Conservation (phyloP, 2,113 vertebrate genomes). For the Syrrhaptes paradoxus region DNA sequence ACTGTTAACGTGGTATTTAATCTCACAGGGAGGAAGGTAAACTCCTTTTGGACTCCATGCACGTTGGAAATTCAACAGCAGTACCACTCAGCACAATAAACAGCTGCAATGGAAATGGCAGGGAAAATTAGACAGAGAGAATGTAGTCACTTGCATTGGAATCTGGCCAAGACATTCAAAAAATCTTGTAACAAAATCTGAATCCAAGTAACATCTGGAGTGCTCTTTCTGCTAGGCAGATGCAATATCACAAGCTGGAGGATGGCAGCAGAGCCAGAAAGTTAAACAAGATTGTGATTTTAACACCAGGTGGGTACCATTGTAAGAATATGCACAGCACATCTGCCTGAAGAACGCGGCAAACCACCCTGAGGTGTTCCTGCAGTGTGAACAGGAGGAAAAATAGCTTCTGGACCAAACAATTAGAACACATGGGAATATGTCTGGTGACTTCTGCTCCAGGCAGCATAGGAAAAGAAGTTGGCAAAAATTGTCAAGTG, state of each 20-base stretch:
- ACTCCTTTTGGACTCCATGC: background rate
- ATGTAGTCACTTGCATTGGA: slow-evolving; percentile 15
- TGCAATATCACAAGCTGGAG: background rate
- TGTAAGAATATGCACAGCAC: background rate
- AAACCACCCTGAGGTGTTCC: background rate
- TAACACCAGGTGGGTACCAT: background rate
- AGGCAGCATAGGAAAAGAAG: background rate
- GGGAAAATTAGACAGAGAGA: slow-evolving; percentile 8
- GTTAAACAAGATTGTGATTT: background rate
- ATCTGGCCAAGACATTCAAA: slow-evolving; percentile 1
- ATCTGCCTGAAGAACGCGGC: background rate
- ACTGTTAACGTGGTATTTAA: background rate
- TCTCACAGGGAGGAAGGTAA: background rate
- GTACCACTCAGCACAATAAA: background rate
- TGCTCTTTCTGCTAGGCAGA: background rate
- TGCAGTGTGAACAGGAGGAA: background rate
- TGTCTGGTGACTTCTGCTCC: background rate
- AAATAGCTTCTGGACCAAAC: background rate
- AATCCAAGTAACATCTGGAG: background rate
- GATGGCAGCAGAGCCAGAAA: background rate
- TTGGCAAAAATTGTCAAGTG: background rate
- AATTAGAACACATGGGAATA: background rate
- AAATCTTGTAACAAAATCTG: slow-evolving; percentile 4
- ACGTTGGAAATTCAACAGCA: background rate
- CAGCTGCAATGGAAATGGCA: background rate